Conservation (phyloP, 2,888 invertebrate species). For the Aspidiotus rigidus region DNA sequence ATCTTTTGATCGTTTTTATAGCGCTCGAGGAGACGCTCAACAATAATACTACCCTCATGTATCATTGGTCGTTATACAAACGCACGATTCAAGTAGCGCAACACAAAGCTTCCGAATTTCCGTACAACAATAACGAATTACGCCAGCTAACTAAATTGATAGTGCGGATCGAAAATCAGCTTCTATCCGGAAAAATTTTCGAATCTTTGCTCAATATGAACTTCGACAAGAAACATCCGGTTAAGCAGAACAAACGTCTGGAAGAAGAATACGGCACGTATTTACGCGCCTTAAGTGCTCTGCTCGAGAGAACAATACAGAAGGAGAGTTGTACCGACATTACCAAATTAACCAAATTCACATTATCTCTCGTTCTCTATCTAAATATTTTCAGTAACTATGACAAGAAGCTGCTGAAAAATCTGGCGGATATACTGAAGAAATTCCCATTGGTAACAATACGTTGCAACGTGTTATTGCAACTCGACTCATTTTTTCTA, state of each 20-base stretch:
- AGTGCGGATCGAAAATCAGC: constrained; percentile 13
- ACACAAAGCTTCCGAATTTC: constrained; percentile 15
- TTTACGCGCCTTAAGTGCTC: constrained; percentile 53
- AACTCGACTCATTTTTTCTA: constrained; percentile 19
- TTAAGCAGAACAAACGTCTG: constrained; percentile 42
- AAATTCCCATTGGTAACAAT: constrained; percentile 44
- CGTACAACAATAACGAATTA: constrained; percentile 10
- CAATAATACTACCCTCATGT: constrained; percentile 17
- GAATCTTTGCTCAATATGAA: constrained; percentile 38
- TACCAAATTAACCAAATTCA: constrained; percentile 55
- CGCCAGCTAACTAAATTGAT: constrained; percentile 14
- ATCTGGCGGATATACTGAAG: constrained; percentile 63
- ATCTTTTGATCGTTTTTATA: constrained; percentile 14
- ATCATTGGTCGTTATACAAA: constrained; percentile 30
- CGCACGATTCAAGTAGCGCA: constrained; percentile 27
- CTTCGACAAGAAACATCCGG: constrained; percentile 37
- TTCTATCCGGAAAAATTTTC: constrained; percentile 21
- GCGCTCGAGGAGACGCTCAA: constrained; percentile 16
- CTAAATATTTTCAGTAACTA: constrained; percentile 63
- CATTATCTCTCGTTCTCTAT: constrained; percentile 58
- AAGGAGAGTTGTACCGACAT: constrained; percentile 45
- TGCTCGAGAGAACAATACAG: constrained; percentile 49
- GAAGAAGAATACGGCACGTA: constrained; percentile 59
- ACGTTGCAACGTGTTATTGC: constrained; percentile 17
- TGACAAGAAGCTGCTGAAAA: constrained; percentile 66